phyloP scores from a whole-genome alignment of 1,140 invertebrate genomes.

The Eumeta japonica region DNA sequence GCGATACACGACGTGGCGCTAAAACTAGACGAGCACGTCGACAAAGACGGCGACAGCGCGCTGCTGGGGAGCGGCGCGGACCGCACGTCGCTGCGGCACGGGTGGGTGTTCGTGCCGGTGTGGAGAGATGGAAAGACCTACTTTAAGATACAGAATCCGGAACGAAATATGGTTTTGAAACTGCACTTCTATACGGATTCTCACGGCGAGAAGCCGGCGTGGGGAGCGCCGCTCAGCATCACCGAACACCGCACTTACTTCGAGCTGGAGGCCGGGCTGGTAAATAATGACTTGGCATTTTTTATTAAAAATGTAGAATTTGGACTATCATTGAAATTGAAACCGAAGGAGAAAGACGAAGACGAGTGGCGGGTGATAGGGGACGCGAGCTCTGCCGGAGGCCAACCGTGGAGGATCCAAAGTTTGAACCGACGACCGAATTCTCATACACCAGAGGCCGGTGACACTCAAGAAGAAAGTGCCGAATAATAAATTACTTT shows the following conservation, averaged over 20 bases:
- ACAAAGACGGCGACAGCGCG: conserved; percentile 9
- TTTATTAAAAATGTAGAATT: conserved; percentile 5
- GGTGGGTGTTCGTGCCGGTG: conserved; percentile 15
- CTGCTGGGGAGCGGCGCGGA: conserved; percentile 12
- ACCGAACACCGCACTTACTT: conserved; percentile 8
- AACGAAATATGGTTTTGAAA: conserved; percentile 12
- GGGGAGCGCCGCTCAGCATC: conserved; percentile 5
- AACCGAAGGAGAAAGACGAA: not conserved
- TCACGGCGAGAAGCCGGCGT: conserved; percentile 9
- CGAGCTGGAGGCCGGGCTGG: conserved; percentile 7
- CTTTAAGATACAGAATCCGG: conserved; percentile 15
- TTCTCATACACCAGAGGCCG: too few relatives aligned
- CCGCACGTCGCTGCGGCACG: conserved; percentile 8
- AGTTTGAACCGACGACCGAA: too few relatives aligned
- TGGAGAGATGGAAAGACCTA: conserved; percentile 10
- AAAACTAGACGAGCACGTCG: conserved; percentile 9
- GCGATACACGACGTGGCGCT: conserved; percentile 12
- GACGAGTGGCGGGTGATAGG: too few relatives aligned
- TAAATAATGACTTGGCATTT: conserved; percentile 10
- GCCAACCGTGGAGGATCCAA: too few relatives aligned
- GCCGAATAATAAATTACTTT: too few relatives aligned
- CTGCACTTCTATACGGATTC: conserved; percentile 8
- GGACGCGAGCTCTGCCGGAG: too few relatives aligned
- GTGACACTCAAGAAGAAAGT: too few relatives aligned
- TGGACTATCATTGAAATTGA: not conserved